Conservation (phyloP, 2,113 vertebrate genomes). For the Hippoglossus stenolepis region DNA sequence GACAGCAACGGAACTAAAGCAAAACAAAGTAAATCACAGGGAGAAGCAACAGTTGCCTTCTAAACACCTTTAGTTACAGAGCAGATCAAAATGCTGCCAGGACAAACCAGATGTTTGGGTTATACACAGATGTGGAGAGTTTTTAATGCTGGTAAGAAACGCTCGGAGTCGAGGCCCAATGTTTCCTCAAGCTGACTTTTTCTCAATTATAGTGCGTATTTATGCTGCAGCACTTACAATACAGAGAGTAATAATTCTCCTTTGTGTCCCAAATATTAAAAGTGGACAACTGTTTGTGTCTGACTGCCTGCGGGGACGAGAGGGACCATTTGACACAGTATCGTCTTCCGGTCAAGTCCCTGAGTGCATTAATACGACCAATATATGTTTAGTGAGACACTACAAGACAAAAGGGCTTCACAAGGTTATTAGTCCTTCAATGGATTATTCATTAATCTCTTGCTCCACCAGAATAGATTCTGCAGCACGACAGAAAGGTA, state of each 20-base stretch:
- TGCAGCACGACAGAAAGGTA: background rate
- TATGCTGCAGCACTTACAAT: too few species aligned
- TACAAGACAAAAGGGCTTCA: background rate
- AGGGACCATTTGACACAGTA: background rate
- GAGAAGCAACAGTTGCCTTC: background rate
- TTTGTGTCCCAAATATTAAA: too few species aligned
- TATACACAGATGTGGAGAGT: background rate
- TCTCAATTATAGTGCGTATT: background rate
- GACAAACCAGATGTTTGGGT: background rate
- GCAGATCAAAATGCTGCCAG: background rate
- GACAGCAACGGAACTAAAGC: too few species aligned
- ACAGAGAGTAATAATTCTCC: too few species aligned
- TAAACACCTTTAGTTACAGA: background rate
- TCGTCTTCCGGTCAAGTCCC: background rate
- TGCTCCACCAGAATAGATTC: background rate
- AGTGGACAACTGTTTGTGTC: too few species aligned
- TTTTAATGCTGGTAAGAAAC: background rate
- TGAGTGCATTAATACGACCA: background rate
- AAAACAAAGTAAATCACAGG: too few species aligned
- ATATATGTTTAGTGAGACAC: background rate
- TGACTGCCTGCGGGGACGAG: background rate
- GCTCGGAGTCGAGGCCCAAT: background rate
- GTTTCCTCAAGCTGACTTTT: background rate
- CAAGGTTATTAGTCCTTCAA: background rate
- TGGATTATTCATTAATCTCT: background rate